These are phyloP conservation scores for Corythoichthys intestinalis DNA, from an alignment of 2,113 vertebrate genomes.

Conservation along the genomic window DNA sequence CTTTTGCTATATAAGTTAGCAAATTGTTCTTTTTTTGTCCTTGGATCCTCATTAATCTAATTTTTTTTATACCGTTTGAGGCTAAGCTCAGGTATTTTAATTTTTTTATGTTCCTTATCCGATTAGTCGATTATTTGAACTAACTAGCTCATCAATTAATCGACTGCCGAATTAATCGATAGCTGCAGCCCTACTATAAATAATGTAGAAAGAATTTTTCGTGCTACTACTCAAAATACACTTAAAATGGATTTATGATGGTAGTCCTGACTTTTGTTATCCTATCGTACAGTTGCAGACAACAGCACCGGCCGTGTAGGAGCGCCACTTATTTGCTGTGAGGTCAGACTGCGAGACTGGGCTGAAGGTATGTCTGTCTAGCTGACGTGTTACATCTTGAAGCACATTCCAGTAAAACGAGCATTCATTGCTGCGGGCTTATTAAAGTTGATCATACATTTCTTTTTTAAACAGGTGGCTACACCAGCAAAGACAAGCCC, in stretches of 20 bases:
- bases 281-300: conserved; percentile 57
- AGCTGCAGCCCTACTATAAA: no score
- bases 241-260: neutral
- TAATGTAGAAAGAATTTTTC: no score
- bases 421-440: neutral
- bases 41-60: no score
- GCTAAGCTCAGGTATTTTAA: no score
- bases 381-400: neutral
- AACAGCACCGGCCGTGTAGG: conserved; percentile 91
- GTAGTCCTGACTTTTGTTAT: neutral
- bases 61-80: no score
- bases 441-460: neutral
- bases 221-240: neutral
- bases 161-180: no score
- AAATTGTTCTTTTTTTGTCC: no score
- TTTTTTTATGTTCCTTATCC: no score
- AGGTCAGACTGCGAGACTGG: conserved; percentile 91
- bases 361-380: conserved; percentile 79
- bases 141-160: no score
- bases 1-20: no score
- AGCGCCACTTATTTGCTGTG: conserved; percentile 92
- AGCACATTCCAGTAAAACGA: neutral
- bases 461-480: conserved; percentile 78
- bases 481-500: conserved; percentile 85
- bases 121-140: no score